These are phyloP conservation scores for Notamacropus eugenii DNA, from an alignment of 2,797 vertebrate genomes.

Conservation along the genomic window DNA sequence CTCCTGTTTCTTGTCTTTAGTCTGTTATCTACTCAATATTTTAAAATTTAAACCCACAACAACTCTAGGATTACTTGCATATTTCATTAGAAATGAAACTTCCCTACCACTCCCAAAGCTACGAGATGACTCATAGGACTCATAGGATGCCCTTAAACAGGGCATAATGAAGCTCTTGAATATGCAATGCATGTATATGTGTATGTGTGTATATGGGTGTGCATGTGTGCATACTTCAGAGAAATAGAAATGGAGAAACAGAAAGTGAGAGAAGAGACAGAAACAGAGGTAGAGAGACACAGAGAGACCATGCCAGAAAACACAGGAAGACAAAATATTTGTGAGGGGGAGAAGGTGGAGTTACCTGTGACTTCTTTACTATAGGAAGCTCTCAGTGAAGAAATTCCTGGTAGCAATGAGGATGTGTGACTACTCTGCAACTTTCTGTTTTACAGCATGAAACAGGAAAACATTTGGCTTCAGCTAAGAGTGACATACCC, in stretches of 20 bases:
- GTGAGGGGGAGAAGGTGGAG: background rate
- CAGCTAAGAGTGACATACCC: background rate
- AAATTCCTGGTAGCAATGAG: background rate
- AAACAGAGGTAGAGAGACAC: background rate
- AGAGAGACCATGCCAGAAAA: too few species aligned
- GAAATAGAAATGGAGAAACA: background rate
- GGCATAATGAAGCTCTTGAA: background rate
- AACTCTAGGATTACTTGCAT: background rate
- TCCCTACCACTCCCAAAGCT: slow-evolving; percentile 3
- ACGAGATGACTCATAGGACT: background rate
- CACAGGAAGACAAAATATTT: background rate
- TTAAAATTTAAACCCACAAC: too few species aligned
- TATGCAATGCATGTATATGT: background rate
- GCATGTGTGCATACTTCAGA: background rate
- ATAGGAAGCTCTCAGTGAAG: background rate
- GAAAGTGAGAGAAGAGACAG: background rate
- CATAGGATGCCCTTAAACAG: background rate
- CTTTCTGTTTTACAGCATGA: background rate
- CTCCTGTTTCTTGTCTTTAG: background rate
- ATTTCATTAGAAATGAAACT: background rate
- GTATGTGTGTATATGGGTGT: background rate
- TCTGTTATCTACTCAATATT: background rate
- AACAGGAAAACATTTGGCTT: background rate
- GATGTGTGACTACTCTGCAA: background rate
- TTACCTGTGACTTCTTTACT: background rate